Percentiles rank a stretch among this genome's conserved stretches.
Conservation (phyloP, 2,888 invertebrate genomes). For the Lithophane ornitopus region DNA sequence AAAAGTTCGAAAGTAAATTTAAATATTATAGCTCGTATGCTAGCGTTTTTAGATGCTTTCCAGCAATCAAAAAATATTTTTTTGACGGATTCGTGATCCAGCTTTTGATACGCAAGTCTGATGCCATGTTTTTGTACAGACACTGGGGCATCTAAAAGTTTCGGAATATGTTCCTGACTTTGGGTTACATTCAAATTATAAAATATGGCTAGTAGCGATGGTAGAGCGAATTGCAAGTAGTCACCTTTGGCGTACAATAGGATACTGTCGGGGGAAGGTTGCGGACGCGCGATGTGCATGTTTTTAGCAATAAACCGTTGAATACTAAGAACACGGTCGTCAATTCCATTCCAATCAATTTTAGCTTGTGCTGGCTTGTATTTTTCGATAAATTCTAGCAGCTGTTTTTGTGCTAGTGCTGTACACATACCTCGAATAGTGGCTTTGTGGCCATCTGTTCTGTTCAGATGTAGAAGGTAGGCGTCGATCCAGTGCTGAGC, state of each 20-base stretch:
- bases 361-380: conserved; percentile 77
- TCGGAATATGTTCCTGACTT: conserved; percentile 71
- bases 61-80: conserved; percentile 75
- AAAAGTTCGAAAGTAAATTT: conserved; percentile 75
- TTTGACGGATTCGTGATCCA: conserved; percentile 72
- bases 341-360: conserved; percentile 77
- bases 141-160: conserved; percentile 77
- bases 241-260: conserved; percentile 81
- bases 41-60: conserved; percentile 77
- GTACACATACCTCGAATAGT: conserved; percentile 75
- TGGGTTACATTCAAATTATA: conserved; percentile 74
- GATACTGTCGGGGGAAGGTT: conserved; percentile 75
- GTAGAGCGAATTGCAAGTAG: conserved; percentile 80
- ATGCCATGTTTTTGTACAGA: conserved; percentile 84
- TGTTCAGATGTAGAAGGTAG: conserved; percentile 70
- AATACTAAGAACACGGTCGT: conserved; percentile 76
- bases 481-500: conserved; percentile 71
- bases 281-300: conserved; percentile 82
- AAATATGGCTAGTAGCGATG: conserved; percentile 79
- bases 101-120: conserved; percentile 75
- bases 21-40: conserved; percentile 79
- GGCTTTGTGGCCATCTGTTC: conserved; percentile 72
- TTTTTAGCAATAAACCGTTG: conserved; percentile 80
- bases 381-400: conserved; percentile 73
- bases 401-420: conserved; percentile 69